Evolutionary conservation across 2,113 vertebrate species (phyloP), one percentile per base, ranked within the genome.

Genomic region (Tetrax tetrax): DNA sequence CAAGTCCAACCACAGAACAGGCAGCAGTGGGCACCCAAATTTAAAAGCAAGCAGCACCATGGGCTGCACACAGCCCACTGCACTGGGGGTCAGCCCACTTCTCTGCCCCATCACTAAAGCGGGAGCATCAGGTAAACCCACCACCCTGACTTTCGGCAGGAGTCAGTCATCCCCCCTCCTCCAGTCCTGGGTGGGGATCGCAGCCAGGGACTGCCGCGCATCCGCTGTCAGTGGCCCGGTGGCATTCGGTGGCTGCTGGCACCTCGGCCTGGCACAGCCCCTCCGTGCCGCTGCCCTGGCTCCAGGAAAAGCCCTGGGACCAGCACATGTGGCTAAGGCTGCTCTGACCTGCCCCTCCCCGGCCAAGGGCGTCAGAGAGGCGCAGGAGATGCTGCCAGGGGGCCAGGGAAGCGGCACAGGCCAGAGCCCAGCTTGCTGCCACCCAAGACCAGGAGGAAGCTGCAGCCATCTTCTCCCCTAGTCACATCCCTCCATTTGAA

Each of bases 261-360:
- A 69, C 4, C 69, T 47, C 8, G 0, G 23, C 1, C 0, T 43
- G 45, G 29, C 63, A 47, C 10, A 0, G 12, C 2, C 21, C 5
- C 29, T 15, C 25, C 1, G 6, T 47, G 66, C n/a, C 22, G 0
- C 71, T 51, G 29, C 37, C 43, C 66, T 41, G 37, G 61, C 51
- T 76, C n/a, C 28, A 57, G 59, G 37, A 38, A 80, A 43, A 90
- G 50, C 50, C 59, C 76, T 21, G 47, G 50, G 21, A 16, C 48
- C 87, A 31, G 22, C 1, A 0, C 4, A 11, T 7, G 6, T 74
- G 64, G 45, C 65, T 61, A 9, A n/a, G 20, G 66, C 43, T 71
- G 66, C 48, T 29, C 35, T 1, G 3, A 23, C 61, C 29, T n/a
- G 12, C 33, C 43, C 51, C 37, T 15, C 37, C 47, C 69, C 31